A percentile compares a stretch with the other conserved stretches of the same genome.
Conservation (phyloP, 1,140 invertebrate species). For the Drosophila mauritiana region DNA sequence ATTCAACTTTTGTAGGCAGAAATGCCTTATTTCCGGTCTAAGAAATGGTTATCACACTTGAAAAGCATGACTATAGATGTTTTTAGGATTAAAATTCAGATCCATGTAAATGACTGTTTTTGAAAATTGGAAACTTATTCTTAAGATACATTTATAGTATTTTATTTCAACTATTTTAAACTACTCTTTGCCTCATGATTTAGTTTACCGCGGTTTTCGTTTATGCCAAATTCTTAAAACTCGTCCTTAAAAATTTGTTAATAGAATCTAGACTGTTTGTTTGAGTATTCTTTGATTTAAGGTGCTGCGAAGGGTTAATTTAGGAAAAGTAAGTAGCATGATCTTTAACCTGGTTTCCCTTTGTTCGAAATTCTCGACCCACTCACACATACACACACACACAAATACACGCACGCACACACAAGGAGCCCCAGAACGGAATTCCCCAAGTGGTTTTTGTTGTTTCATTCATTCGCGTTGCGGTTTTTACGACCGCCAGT, state of each 20-base stretch:
- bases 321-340: slow-evolving; percentile 23
- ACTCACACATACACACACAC: slow-evolving; percentile 9
- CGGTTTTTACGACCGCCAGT: slow-evolving; percentile 69
- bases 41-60: too few relatives aligned
- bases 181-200: not conserved
- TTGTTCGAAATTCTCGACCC: slow-evolving; percentile 36
- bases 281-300: slow-evolving; percentile 7
- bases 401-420: not conserved
- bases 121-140: too few relatives aligned
- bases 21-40: slow-evolving; percentile 6
- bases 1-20: slow-evolving; percentile 11
- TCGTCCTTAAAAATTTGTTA: too few relatives aligned
- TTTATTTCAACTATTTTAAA: not conserved
- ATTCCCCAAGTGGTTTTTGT: slow-evolving; percentile 49
- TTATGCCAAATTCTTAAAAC: too few relatives aligned
- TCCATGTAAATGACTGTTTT: too few relatives aligned
- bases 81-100: too few relatives aligned
- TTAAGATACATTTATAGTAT: too few relatives aligned
- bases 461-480: slow-evolving; percentile 44
- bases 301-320: slow-evolving; percentile 14
- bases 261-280: too few relatives aligned
- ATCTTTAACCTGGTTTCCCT: slow-evolving; percentile 39
- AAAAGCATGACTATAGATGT: too few relatives aligned
- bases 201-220: too few relatives aligned
- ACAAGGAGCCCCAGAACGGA: slow-evolving; percentile 25